phyloP scores from a whole-genome alignment of 1,140 invertebrate genomes.

The Leptopilina boulardi region DNA sequence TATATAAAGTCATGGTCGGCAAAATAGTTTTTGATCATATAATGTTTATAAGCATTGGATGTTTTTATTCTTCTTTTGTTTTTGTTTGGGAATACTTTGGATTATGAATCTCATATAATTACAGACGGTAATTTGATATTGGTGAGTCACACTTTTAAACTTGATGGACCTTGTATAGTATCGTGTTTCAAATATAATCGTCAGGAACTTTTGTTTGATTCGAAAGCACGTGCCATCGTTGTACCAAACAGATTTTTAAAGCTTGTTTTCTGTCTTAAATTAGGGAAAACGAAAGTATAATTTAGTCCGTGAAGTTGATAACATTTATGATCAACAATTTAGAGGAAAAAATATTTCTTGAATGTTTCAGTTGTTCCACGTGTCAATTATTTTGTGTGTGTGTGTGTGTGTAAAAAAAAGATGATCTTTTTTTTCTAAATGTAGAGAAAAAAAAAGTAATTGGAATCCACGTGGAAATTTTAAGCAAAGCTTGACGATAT shows the following conservation, averaged over 20 bases:
- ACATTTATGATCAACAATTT: no score
- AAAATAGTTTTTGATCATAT: neutral
- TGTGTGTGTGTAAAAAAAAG: no score
- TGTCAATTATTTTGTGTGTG: neutral
- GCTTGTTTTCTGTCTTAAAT: neutral
- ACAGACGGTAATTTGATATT: neutral
- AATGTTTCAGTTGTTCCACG: neutral
- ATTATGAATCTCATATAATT: slow-evolving; percentile 18
- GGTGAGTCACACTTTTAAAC: neutral
- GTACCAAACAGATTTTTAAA: neutral
- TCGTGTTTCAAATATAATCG: slow-evolving; percentile 4
- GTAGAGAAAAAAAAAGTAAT: neutral
- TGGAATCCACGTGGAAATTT: neutral
- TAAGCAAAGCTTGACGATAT: neutral
- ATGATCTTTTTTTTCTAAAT: neutral
- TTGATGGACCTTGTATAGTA: slow-evolving; percentile 22
- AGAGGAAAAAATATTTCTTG: no score
- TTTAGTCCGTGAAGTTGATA: no score
- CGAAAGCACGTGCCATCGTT: slow-evolving; percentile 8
- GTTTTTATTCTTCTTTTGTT: neutral
- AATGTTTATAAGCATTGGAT: neutral
- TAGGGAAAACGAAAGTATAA: no score
- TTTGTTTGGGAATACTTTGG: neutral
- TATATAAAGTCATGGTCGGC: neutral
- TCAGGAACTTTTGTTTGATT: slow-evolving; percentile 4